phyloP scores from a whole-genome alignment of 2,888 invertebrate species.

The Alentia gelatinosa region DNA sequence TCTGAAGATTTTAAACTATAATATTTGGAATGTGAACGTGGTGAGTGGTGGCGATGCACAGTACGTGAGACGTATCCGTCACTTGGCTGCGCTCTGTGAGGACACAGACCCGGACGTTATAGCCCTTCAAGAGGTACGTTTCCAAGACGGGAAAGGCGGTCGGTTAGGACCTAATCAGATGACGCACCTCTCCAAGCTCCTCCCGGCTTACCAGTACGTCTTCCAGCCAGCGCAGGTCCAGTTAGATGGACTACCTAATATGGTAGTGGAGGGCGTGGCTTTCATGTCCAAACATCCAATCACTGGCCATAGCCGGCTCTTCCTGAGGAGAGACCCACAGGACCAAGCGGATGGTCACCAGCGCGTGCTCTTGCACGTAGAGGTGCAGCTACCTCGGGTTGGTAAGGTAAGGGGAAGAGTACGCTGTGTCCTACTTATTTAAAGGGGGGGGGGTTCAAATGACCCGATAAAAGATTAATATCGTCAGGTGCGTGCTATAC shows the following conservation, averaged over 20 bases:
- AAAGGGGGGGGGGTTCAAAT: not conserved
- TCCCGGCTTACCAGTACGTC: slow-evolving; percentile 72
- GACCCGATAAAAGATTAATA: not conserved
- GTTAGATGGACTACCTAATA: slow-evolving; percentile 62
- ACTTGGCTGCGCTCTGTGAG: slow-evolving; percentile 12
- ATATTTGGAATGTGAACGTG: slow-evolving; percentile 54
- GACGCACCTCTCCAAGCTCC: slow-evolving; percentile 65
- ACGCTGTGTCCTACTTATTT: too few species aligned
- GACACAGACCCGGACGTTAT: slow-evolving; percentile 67
- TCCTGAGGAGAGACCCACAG: slow-evolving; percentile 69
- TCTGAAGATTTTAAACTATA: slow-evolving; percentile 29
- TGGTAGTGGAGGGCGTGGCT: slow-evolving; percentile 72
- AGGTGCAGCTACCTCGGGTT: slow-evolving; percentile 66
- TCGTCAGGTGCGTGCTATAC: too few species aligned
- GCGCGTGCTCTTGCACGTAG: slow-evolving; percentile 70
- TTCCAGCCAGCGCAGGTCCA: slow-evolving; percentile 73
- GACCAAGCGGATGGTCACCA: slow-evolving; percentile 72
- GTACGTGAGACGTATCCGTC: not conserved
- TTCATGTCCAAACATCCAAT: slow-evolving; percentile 73
- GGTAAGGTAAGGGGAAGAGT: slow-evolving; percentile 66
- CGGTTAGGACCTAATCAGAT: slow-evolving; percentile 71
- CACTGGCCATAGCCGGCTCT: slow-evolving; percentile 63
- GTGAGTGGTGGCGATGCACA: not conserved
- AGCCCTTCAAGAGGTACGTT: slow-evolving; percentile 71
- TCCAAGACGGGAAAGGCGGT: slow-evolving; percentile 69